Evolutionary conservation across 2,113 vertebrate species (phyloP).

Genomic region (Proteles cristata): DNA sequence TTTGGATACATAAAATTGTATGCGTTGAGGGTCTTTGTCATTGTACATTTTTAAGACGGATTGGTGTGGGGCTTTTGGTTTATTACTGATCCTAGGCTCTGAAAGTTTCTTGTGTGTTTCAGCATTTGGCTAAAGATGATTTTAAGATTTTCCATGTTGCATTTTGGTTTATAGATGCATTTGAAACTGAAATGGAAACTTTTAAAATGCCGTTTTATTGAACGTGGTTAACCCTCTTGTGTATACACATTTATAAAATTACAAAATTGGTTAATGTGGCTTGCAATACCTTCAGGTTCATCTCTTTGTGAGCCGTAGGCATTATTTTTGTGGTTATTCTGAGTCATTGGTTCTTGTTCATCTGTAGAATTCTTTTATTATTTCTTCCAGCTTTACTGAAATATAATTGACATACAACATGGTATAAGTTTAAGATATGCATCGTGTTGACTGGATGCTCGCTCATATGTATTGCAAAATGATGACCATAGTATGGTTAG

Average conservation of each 20-base stretch:
- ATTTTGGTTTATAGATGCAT: constrained; percentile 53
- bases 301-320: not conserved
- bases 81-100: not conserved
- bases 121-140: not conserved
- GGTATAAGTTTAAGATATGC: not conserved
- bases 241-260: not conserved
- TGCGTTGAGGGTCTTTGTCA: not conserved
- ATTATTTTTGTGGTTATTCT: constrained; percentile 9
- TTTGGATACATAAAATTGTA: not conserved
- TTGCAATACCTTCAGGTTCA: not conserved
- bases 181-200: constrained; percentile 64
- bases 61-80: not conserved
- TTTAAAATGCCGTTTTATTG: not conserved
- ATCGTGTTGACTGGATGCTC: not conserved
- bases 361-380: not conserved
- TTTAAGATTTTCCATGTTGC: constrained; percentile 50
- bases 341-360: constrained; percentile 39
- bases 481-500: not conserved
- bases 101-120: constrained; percentile 18
- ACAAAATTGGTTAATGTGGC: not conserved
- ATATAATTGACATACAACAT: not conserved
- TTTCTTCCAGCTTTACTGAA: not conserved
- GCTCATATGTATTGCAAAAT: not conserved
- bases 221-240: not conserved
- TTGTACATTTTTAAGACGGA: not conserved